Evolutionary conservation across 1,140 invertebrate species (phyloP), one percentile per base, ranked within the genome.

Genomic region (Eulimnadia texana): DNA sequence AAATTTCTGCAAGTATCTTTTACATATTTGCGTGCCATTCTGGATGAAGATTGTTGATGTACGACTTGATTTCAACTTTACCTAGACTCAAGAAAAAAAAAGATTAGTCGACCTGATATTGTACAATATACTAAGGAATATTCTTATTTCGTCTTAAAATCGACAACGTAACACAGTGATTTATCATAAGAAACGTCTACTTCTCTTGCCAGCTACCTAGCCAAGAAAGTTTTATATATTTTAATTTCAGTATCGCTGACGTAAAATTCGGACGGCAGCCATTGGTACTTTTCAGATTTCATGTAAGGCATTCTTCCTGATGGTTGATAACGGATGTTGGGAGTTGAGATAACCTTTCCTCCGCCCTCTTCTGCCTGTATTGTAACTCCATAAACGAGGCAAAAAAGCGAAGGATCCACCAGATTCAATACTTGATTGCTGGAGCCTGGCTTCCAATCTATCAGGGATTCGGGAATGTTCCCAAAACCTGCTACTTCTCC

Each of bases 21-120:
- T n/a, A n/a, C n/a, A n/a, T n/a, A n/a, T n/a, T n/a, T n/a, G n/a
- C n/a, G n/a, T n/a, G n/a, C 19, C 28, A 3, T 11, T 55, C 47
- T 2, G 63, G 63, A 62, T 64, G 63, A 2, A 64, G 25, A 42
- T 64, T 64, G 24, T 64, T 64, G 13, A 64, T 64, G 20, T 64
- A 64, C 1, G 63, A 64, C 3, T 1, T 2, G 50, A 64, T 61
- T 50, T n/a, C 9, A 24, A 64, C 60, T 1, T 58, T 42, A 42
- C 33, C 33, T 42, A 9, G 6, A 9, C 6, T 9, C n/a, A n/a
- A 6, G 16, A 16, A 42, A 42, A 9, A 9, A 16, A 16, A n/a
- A n/a, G n/a, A n/a, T 42, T 42, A 42, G 16, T 42, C 16, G 16
- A 42, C 6, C 16, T 42, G 16, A 42, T 9, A 42, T n/a, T 42